Percentiles rank a stretch among this genome's conserved stretches.
Evolutionary conservation across 2,888 invertebrate species (phyloP).

Genomic region (Oscheius sp.): DNA sequence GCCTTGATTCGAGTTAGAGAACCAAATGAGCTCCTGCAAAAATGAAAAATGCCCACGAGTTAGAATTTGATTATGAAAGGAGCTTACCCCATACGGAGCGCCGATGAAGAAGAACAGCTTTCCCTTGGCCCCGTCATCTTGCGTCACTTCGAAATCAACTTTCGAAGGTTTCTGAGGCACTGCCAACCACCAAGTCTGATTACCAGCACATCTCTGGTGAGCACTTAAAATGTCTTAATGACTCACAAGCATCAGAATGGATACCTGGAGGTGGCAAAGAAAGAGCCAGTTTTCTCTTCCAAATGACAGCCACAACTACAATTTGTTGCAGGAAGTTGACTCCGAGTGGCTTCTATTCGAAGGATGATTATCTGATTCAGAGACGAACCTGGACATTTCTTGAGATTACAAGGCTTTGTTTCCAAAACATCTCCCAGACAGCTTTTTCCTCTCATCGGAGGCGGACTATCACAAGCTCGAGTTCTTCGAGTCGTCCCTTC

Average conservation of each 20-base stretch:
- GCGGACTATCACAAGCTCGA: slow-evolving; percentile 55
- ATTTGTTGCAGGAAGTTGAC: slow-evolving; percentile 40
- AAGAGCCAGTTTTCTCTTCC: slow-evolving; percentile 43
- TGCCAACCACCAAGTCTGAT: slow-evolving; percentile 46
- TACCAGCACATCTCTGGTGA: slow-evolving; percentile 30
- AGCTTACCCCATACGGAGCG: slow-evolving; percentile 43
- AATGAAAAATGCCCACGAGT: neutral
- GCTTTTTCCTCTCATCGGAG: slow-evolving; percentile 54
- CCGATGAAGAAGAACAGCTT: slow-evolving; percentile 50
- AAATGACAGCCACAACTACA: slow-evolving; percentile 59
- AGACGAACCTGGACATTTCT: slow-evolving; percentile 45
- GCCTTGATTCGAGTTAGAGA: slow-evolving; percentile 49
- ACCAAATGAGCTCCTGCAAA: slow-evolving; percentile 53
- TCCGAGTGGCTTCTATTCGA: slow-evolving; percentile 41
- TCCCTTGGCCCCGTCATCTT: slow-evolving; percentile 41
- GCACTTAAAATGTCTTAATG: slow-evolving; percentile 4
- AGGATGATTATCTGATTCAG: neutral
- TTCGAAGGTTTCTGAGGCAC: slow-evolving; percentile 34
- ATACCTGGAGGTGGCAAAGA: slow-evolving; percentile 52
- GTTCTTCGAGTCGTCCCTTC: slow-evolving; percentile 42
- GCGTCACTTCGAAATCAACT: slow-evolving; percentile 39
- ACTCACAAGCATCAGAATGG: neutral
- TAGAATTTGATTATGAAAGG: neutral
- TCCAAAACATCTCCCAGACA: slow-evolving; percentile 58
- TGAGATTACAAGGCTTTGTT: slow-evolving; percentile 43